Conservation (phyloP, 2,113 vertebrate species). For the Nycticryphes semicollaris region DNA sequence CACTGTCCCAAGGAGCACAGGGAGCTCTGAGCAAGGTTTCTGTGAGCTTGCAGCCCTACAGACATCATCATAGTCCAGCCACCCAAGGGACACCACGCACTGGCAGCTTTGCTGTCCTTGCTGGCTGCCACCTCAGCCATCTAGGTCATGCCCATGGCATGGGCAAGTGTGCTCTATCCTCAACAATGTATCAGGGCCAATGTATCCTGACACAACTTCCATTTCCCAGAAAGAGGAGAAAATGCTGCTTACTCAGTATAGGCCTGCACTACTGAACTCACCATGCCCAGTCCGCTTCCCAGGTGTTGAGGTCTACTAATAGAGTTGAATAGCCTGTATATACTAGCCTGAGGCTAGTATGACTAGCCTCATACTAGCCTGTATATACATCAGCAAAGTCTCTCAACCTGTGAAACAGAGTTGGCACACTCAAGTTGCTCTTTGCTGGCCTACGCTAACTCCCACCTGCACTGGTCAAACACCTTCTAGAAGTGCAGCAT, state of each 20-base stretch:
- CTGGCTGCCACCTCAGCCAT: not conserved
- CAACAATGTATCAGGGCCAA: not conserved
- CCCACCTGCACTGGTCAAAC: not conserved
- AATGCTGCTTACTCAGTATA: not conserved
- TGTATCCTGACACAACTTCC: not conserved
- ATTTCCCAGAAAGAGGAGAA: not conserved
- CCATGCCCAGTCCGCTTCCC: accelerated
- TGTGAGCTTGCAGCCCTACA: not conserved
- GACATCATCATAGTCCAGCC: not conserved
- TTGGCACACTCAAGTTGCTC: not conserved
- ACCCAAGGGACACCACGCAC: not conserved
- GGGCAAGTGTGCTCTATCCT: not conserved
- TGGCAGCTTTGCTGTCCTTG: not conserved
- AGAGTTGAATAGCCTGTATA: not conserved
- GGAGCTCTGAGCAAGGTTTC: not conserved
- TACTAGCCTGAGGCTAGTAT: not conserved
- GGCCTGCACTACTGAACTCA: not conserved
- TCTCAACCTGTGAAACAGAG: not conserved
- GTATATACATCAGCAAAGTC: not conserved
- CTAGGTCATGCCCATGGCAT: not conserved
- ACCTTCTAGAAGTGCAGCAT: not conserved
- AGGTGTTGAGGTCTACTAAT: not conserved
- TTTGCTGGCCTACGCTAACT: no score
- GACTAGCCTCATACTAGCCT: no score
- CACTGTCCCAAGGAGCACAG: not conserved